Base-by-base conservation (phyloP, 2,113 vertebrate species). In the Glareola pratincola region DNA sequence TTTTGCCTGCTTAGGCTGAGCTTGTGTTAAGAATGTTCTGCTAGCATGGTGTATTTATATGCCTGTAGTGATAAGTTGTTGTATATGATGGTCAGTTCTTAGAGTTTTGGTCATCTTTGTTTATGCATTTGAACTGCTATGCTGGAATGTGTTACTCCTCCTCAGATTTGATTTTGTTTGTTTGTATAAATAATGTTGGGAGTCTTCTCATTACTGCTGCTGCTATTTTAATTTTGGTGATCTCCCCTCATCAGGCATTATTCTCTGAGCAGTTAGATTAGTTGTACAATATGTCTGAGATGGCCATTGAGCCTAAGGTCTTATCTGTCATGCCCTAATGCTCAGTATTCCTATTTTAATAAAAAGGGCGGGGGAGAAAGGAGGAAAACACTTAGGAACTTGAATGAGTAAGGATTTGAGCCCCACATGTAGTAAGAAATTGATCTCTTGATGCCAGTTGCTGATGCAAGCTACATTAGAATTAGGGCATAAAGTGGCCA, bases 221-320 rank as follows among this genome's bases (percentile, higher is more conserved):
- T 85, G 47, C 69, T 76, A 2, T 77, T 83, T 81, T 80, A 12
- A 43, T 95, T 79, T 89, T 88, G 62, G 50, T 85, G 27, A 54
- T 50, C 50, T 92, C 34, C 45, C 32, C 79, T 20, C 29, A 18
- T 60, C 41, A 72, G 30, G 39, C 2, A 2, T 60, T 90, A 76
- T 62, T 92, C 76, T 91, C 43, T 73, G 43, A 87, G 57, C 51
- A 54, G 47, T 60, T 36, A 19, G 39, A 39, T 94, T 93, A 67
- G 22, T 88, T 80, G 45, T 78, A 45, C 20, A 27, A 0, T 39
- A 8, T 75, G 24, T 50, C 45, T 29, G n/a, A 82, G 67, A 10
- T 37, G 53, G 34, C 16, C 21, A 34, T 53, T 43, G 60, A 90
- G 60, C 56, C 79, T 39, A 43, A 90, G 43, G 30, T 74, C 37